A percentile compares a stretch with the other conserved stretches of the same genome.
phyloP scores from a whole-genome alignment of 30 jellyfish, hydroid and myxozoan species.

The Aurelia sp. region DNA sequence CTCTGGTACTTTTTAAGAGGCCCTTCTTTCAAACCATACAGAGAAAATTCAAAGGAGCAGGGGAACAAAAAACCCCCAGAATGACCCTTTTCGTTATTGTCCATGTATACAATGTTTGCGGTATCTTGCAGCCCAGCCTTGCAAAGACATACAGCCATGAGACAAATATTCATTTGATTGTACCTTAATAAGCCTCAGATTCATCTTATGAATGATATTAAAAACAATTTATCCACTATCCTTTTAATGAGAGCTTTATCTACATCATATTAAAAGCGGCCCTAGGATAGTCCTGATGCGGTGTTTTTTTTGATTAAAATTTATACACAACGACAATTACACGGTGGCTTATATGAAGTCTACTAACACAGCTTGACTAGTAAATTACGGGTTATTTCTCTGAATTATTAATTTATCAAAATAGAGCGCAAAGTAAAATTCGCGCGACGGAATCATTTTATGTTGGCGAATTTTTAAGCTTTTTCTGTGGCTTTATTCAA shows the following conservation, averaged over 20 bases:
- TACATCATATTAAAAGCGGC: background rate
- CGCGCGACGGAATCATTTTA: constrained; percentile 1
- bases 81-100: no score
- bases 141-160: no score
- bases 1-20: no score
- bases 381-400: background rate
- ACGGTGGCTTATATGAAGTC: background rate
- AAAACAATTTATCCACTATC: background rate
- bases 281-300: background rate
- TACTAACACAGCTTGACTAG: background rate
- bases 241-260: background rate
- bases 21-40: no score
- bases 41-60: no score
- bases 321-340: background rate
- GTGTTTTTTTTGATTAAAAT: constrained; percentile 2
- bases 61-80: no score
- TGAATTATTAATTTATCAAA: background rate
- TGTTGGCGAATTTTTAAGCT: no score
- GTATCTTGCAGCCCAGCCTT: no score
- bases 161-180: background rate
- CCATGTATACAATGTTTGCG: no score
- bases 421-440: background rate
- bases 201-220: constrained; percentile 9
- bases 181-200: background rate
- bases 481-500: no score